Evolutionary conservation across 1,140 invertebrate species (phyloP).

Genomic region (Bombus balteatus): DNA sequence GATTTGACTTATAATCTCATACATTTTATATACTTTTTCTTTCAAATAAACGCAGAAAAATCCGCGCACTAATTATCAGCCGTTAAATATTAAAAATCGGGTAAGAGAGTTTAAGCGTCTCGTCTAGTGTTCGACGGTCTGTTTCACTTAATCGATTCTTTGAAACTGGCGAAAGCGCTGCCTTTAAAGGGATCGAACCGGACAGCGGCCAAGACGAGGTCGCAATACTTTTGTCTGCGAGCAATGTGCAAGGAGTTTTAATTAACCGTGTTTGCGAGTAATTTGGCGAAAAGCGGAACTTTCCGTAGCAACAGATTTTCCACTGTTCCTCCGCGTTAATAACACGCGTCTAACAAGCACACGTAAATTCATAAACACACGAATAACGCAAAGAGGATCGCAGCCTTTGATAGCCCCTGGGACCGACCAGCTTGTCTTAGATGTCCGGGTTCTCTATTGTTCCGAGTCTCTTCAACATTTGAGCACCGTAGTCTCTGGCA

Average conservation of each 20-base stretch:
- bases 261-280: not conserved
- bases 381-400: not conserved
- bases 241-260: not conserved
- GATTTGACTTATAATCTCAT: no score
- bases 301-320: not conserved
- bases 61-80: no score
- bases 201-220: not conserved
- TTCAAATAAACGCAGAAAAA: no score
- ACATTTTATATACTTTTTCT: no score
- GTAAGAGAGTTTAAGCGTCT: not conserved
- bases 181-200: not conserved
- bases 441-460: not conserved
- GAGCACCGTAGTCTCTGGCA: not conserved
- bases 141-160: not conserved
- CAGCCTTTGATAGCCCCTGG: not conserved
- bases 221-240: not conserved
- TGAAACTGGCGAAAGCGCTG: not conserved
- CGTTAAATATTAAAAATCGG: not conserved
- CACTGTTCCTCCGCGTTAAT: not conserved
- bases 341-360: not conserved
- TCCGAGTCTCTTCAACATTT: not conserved
- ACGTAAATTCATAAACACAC: not conserved
- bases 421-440: not conserved
- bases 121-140: not conserved
- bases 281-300: not conserved